Percentiles rank a stretch among this genome's conserved stretches.
Conservation (phyloP, 2,113 vertebrate genomes). For the Danio rerio region DNA sequence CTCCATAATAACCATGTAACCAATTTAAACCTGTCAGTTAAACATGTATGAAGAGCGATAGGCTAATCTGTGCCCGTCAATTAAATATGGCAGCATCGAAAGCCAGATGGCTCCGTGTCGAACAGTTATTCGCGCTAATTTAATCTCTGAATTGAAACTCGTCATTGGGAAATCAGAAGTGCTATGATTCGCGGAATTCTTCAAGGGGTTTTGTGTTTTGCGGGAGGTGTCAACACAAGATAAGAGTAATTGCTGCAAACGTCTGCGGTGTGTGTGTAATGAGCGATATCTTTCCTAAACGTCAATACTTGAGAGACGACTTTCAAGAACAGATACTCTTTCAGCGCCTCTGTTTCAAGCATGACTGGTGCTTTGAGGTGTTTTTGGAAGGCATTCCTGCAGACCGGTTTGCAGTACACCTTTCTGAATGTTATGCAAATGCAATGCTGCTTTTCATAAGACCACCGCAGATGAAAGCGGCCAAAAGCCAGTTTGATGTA, state of each 20-base stretch:
- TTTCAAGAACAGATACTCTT: constrained; percentile 33
- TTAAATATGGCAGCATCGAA: constrained; percentile 33
- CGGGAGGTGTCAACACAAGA: constrained; percentile 37
- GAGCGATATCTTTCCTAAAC: constrained; percentile 21
- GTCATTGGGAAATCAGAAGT: constrained; percentile 7
- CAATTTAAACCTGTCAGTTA: constrained; percentile 44
- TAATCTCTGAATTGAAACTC: constrained; percentile 31
- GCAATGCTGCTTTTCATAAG: constrained; percentile 25
- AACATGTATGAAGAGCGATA: constrained; percentile 45
- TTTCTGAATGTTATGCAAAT: constrained; percentile 43
- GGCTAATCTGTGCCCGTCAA: constrained; percentile 47
- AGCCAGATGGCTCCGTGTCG: constrained; percentile 38
- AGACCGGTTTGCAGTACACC: constrained; percentile 19
- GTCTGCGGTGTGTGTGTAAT: constrained; percentile 17
- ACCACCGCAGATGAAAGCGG: constrained; percentile 23
- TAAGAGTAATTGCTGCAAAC: constrained; percentile 23
- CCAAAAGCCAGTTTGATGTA: constrained; percentile 36
- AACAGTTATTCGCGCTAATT: constrained; percentile 1
- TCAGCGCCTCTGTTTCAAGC: constrained; percentile 12
- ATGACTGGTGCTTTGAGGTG: neutral
- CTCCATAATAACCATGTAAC: constrained; percentile 26
- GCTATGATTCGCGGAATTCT: constrained; percentile 24
- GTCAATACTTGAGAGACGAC: constrained; percentile 15
- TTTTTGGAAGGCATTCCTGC: constrained; percentile 3
- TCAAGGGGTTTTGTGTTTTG: constrained; percentile 35